A percentile compares a stretch with the other conserved stretches of the same genome.
phyloP scores from a whole-genome alignment of 92 coral and sea anemone species.

The Palythoa grandis region DNA sequence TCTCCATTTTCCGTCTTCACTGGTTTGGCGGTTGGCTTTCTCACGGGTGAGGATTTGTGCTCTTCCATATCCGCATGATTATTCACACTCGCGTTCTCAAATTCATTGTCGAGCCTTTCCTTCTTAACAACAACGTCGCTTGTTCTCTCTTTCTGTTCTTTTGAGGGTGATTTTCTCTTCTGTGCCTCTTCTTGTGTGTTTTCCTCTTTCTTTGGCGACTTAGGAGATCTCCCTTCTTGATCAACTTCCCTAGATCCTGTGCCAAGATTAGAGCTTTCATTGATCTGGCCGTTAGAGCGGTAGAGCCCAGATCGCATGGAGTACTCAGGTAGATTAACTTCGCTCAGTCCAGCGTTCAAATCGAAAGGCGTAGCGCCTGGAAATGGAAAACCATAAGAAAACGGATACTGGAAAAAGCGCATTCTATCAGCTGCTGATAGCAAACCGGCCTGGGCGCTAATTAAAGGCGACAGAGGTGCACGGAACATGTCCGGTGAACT shows the following conservation, averaged over 20 bases:
- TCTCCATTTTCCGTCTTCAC: constrained; percentile 18
- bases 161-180: constrained; percentile 44
- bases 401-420: constrained; percentile 79
- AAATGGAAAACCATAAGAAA: constrained; percentile 71
- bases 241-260: constrained; percentile 46
- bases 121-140: constrained; percentile 42
- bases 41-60: not conserved
- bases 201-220: constrained; percentile 53
- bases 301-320: constrained; percentile 43
- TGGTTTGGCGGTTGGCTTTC: constrained; percentile 4
- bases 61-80: constrained; percentile 27
- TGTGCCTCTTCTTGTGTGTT: constrained; percentile 14
- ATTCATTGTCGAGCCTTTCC: constrained; percentile 53
- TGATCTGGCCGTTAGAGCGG: constrained; percentile 50
- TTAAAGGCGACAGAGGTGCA: constrained; percentile 71
- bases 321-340: constrained; percentile 67
- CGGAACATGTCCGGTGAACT: constrained; percentile 83
- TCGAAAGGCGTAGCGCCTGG: constrained; percentile 78
- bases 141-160: constrained; percentile 16
- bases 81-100: not conserved
- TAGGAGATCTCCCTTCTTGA: constrained; percentile 38
- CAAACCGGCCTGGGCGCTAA: constrained; percentile 79
- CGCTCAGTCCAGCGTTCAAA: constrained; percentile 66
- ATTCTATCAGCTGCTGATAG: constrained; percentile 83
- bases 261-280: constrained; percentile 37